Percentiles rank a stretch among this genome's conserved stretches.
These are phyloP conservation scores for Xenopus borealis DNA, from an alignment of 2,113 vertebrate genomes.

Conservation along the genomic window DNA sequence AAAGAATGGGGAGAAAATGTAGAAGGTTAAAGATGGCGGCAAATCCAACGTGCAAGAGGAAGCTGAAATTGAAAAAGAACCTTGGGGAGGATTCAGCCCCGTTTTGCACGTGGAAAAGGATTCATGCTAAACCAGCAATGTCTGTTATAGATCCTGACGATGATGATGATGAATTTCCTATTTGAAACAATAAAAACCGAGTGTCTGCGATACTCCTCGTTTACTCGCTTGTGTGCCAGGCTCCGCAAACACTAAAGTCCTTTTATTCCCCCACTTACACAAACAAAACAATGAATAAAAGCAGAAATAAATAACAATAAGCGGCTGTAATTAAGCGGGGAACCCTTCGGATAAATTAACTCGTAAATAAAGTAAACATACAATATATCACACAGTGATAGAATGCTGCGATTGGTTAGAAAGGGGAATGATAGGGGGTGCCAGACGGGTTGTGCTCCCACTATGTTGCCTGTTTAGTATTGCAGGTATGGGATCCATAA, in stretches of 20 bases:
- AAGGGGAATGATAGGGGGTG: conserved; percentile 26
- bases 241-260: conserved; percentile 31
- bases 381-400: conserved; percentile 96
- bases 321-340: conserved; percentile 76
- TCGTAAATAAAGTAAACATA: conserved; percentile 92
- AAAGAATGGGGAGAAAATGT: conserved; percentile 42
- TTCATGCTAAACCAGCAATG: not conserved
- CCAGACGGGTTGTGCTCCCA: conserved; percentile 3
- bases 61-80: not conserved
- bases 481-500: not conserved
- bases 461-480: conserved; percentile 10
- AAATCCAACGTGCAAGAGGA: not conserved
- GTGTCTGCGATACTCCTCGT: too few relatives aligned
- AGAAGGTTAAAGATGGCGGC: too few relatives aligned
- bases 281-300: conserved; percentile 64
- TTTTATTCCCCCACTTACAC: conserved; percentile 67
- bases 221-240: not conserved
- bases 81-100: not conserved
- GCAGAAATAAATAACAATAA: conserved; percentile 87
- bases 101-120: not conserved
- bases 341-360: conserved; percentile 85
- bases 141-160: not conserved
- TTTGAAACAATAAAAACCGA: conserved; percentile 7
- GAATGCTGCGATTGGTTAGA: conserved; percentile 78
- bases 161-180: conserved; percentile 11